Evolutionary conservation across 2,888 invertebrate genomes (phyloP), one percentile per base, ranked within the genome.

Genomic region (Sphaeridia pumilis): DNA sequence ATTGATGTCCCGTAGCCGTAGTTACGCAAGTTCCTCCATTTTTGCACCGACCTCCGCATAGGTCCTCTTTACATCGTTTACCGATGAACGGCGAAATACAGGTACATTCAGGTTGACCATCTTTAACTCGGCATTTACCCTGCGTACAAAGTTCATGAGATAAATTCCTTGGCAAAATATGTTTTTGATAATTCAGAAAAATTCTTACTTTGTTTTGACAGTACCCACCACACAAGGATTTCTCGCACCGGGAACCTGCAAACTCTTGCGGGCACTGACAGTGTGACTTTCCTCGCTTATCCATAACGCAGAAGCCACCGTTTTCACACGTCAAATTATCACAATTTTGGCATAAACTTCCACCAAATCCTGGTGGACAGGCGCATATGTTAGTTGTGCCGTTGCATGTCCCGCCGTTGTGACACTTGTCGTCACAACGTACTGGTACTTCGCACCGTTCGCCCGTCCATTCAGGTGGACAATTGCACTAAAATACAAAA

Each of bases 391-490:
- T 67, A 12, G 66, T 60, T 7, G 46, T 53, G 36, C 59, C 59
- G 43, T 73, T 68, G 61, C 81, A 82, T 0, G 74, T 75, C 2
- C 80, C 81, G 1, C 77, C 77, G 65, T 81, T 81, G 59, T 74
- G 73, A 60, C 80, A 80, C 50, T 73, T 73, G 27, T 70, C 71
- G 42, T 75, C 73, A 64, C 81, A 81, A 42, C 52, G 49, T 10
- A 55, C 26, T 25, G 22, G 45, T 12, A 26, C 22, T 75, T 72
- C 7, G 77, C 72, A 0, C 77, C 76, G 71, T 42, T 76, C 75
- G 1, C 83, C 83, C 0, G 78, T 78, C 78, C 79, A 83, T 44
- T 78, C 75, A 0, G 77, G 71, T 0, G 75, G 76, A 64, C 83
- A 83, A 51, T 71, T 73, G 63, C 81, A 81, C 67, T 76, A 49